A percentile compares a stretch with the other conserved stretches of the same genome.
phyloP scores from a whole-genome alignment of 2,797 vertebrate genomes.

The Hypotaenidia philippensis region DNA sequence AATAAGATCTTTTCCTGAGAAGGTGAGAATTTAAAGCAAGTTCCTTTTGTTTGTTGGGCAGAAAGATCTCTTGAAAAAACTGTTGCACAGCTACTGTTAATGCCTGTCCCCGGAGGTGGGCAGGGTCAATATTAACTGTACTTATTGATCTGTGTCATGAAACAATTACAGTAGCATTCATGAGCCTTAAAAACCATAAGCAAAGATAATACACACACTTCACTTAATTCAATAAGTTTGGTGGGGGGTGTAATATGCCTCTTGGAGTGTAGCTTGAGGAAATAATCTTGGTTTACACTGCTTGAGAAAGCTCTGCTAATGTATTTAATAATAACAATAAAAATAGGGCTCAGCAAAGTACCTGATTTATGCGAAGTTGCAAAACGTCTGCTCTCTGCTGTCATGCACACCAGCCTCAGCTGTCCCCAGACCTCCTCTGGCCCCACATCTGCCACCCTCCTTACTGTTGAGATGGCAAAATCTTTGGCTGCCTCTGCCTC shows the following conservation, averaged over 20 bases:
- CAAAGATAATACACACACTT: background rate
- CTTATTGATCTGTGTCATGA: slow-evolving; percentile 46
- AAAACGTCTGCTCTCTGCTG: background rate
- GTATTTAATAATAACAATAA: slow-evolving; percentile 16
- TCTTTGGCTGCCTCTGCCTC: background rate
- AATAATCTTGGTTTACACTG: background rate
- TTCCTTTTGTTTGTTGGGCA: background rate
- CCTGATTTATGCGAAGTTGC: background rate
- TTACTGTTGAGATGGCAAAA: background rate
- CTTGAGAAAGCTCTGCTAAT: background rate
- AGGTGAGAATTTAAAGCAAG: background rate
- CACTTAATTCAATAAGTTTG: slow-evolving; percentile 17
- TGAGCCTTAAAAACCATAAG: slow-evolving; percentile 30
- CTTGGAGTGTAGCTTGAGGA: background rate
- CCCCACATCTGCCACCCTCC: background rate
- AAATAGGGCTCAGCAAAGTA: background rate
- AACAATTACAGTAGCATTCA: slow-evolving; percentile 21
- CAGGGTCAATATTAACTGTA: background rate
- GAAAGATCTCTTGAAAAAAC: slow-evolving; percentile 1
- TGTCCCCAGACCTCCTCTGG: background rate
- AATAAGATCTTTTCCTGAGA: background rate
- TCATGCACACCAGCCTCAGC: background rate
- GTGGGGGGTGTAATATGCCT: background rate
- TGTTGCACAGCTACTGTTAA: background rate
- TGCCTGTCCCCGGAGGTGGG: background rate